These are phyloP conservation scores for Microtus richardsoni DNA, from an alignment of 2,113 vertebrate species.

Conservation along the genomic window DNA sequence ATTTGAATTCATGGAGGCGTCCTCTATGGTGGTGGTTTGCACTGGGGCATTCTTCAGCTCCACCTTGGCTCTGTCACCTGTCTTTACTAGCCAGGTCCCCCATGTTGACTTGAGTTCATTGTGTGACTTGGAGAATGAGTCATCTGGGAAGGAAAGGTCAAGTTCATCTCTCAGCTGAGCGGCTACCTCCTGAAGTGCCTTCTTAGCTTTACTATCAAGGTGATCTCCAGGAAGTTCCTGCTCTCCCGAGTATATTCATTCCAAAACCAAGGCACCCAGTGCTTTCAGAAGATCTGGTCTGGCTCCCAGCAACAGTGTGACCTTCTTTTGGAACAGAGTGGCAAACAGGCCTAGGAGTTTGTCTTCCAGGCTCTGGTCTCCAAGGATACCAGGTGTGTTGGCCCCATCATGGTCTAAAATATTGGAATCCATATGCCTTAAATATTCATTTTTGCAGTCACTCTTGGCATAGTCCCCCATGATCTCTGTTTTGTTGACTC, in stretches of 20 bases:
- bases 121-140: slow-evolving; percentile 83
- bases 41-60: slow-evolving; percentile 84
- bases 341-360: slow-evolving; percentile 68
- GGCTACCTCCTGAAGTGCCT: slow-evolving; percentile 85
- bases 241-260: slow-evolving; percentile 83
- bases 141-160: slow-evolving; percentile 80
- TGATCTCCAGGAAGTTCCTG: slow-evolving; percentile 87
- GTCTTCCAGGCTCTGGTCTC: slow-evolving; percentile 60
- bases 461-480: slow-evolving; percentile 70
- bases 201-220: slow-evolving; percentile 85
- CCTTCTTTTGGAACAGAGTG: slow-evolving; percentile 86
- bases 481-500: slow-evolving; percentile 72
- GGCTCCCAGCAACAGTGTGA: slow-evolving; percentile 85
- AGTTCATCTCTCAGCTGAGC: slow-evolving; percentile 86
- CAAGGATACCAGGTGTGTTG: slow-evolving; percentile 50
- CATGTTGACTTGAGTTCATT: slow-evolving; percentile 78
- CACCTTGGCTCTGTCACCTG: slow-evolving; percentile 71
- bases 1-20: slow-evolving; percentile 42
- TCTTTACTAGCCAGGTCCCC: slow-evolving; percentile 71
- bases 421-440: slow-evolving; percentile 68
- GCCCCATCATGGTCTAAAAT: slow-evolving; percentile 60
- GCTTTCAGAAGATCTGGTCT: slow-evolving; percentile 85
- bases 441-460: slow-evolving; percentile 79
- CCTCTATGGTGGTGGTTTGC: slow-evolving; percentile 79
- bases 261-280: slow-evolving; percentile 85